Percentiles rank a stretch among this genome's conserved stretches.
These are phyloP conservation scores for Lindbergichthys nudifrons DNA, from an alignment of 2,797 vertebrate genomes.

Conservation along the genomic window DNA sequence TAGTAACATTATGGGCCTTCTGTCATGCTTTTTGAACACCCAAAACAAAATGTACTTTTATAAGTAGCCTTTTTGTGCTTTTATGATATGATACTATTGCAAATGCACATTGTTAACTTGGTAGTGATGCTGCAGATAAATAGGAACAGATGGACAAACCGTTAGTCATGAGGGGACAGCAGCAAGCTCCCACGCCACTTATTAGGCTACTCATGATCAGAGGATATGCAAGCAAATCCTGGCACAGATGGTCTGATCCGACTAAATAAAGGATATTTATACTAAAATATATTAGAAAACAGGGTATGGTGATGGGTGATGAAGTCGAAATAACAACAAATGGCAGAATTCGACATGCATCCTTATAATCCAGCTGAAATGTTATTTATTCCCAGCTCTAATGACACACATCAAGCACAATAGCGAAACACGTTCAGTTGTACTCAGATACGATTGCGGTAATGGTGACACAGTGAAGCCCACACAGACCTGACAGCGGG, in stretches of 20 bases:
- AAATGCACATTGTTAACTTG: constrained; percentile 2
- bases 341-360: background rate
- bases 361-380: background rate
- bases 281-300: constrained; percentile 27
- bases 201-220: constrained; percentile 44
- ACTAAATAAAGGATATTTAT: constrained; percentile 22
- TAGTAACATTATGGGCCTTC: background rate
- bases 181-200: constrained; percentile 35
- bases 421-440: background rate
- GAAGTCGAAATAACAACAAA: background rate
- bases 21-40: background rate
- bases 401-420: too few species aligned
- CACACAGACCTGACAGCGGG: constrained; percentile 56
- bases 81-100: background rate
- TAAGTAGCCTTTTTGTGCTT: background rate
- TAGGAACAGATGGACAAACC: constrained; percentile 53
- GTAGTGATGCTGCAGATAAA: background rate
- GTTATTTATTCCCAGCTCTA: too few species aligned
- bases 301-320: background rate
- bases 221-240: constrained; percentile 49
- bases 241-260: constrained; percentile 34
- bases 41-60: background rate
- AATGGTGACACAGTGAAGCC: background rate
- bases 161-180: constrained; percentile 35
- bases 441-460: background rate